Evolutionary conservation across 2,888 invertebrate genomes (phyloP).

Genomic region (Elaeidobius kamerunicus): DNA sequence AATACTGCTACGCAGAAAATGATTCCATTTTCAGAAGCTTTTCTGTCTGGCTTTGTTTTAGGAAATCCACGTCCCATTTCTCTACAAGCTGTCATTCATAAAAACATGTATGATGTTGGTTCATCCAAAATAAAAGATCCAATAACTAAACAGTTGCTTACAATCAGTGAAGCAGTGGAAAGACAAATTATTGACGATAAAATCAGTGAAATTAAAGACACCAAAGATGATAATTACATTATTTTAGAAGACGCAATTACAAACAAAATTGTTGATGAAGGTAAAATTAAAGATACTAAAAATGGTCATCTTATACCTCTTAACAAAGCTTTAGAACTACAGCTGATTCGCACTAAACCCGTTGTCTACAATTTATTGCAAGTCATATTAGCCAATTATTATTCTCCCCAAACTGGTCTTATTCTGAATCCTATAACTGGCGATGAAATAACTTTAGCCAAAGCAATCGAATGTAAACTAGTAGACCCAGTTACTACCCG

Average conservation of each 20-base stretch:
- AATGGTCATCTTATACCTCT: slow-evolving; percentile 67
- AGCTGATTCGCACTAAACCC: slow-evolving; percentile 66
- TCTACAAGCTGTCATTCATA: slow-evolving; percentile 70
- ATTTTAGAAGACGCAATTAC: slow-evolving; percentile 72
- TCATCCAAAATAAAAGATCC: slow-evolving; percentile 70
- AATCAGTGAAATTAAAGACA: slow-evolving; percentile 78
- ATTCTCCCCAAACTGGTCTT: slow-evolving; percentile 67
- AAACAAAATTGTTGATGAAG: slow-evolving; percentile 65
- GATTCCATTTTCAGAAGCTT: slow-evolving; percentile 68
- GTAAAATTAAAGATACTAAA: slow-evolving; percentile 70
- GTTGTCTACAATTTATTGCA: slow-evolving; percentile 71
- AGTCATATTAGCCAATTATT: slow-evolving; percentile 73
- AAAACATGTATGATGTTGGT: slow-evolving; percentile 66
- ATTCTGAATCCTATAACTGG: slow-evolving; percentile 77
- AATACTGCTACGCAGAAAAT: slow-evolving; percentile 67
- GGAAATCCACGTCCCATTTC: slow-evolving; percentile 70
- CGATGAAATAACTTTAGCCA: slow-evolving; percentile 67
- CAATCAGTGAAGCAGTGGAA: slow-evolving; percentile 73
- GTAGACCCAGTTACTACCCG: slow-evolving; percentile 69
- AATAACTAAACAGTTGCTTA: slow-evolving; percentile 66
- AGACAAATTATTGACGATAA: slow-evolving; percentile 78
- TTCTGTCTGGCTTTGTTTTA: slow-evolving; percentile 66
- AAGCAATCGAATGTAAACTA: slow-evolving; percentile 70
- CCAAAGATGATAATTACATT: slow-evolving; percentile 66
- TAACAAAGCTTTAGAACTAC: slow-evolving; percentile 66